Evolutionary conservation across 2,797 vertebrate species (phyloP).

Genomic region (Pristis pectinata): DNA sequence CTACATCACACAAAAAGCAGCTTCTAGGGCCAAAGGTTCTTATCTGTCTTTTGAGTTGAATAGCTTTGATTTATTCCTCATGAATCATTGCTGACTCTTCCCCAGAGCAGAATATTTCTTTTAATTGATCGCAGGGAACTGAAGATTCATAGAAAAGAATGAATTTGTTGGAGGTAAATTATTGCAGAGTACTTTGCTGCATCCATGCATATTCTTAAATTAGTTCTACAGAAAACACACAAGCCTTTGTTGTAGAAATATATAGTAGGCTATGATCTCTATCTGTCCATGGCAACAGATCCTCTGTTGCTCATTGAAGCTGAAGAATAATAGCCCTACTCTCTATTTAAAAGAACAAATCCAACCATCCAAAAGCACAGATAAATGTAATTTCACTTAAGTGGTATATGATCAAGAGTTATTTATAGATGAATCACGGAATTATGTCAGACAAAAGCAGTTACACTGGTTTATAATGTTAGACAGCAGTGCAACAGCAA

Average conservation of each 20-base stretch:
- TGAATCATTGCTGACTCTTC: background rate
- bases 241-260: background rate
- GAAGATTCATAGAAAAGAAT: background rate
- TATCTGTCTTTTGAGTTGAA: background rate
- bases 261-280: background rate
- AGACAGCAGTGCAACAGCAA: no score
- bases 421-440: background rate
- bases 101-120: background rate
- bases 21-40: background rate
- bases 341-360: constrained; percentile 13
- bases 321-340: background rate
- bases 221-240: background rate
- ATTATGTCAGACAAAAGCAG: background rate
- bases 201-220: background rate
- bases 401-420: background rate
- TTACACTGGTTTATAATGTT: background rate
- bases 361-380: background rate
- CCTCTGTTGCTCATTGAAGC: constrained; percentile 3
- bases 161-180: background rate
- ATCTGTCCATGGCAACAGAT: constrained; percentile 22
- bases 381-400: background rate
- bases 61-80: background rate
- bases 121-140: background rate
- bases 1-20: background rate
- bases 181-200: background rate